Conservation (phyloP, 2,797 vertebrate genomes). For the Malacoctenus gilli region DNA sequence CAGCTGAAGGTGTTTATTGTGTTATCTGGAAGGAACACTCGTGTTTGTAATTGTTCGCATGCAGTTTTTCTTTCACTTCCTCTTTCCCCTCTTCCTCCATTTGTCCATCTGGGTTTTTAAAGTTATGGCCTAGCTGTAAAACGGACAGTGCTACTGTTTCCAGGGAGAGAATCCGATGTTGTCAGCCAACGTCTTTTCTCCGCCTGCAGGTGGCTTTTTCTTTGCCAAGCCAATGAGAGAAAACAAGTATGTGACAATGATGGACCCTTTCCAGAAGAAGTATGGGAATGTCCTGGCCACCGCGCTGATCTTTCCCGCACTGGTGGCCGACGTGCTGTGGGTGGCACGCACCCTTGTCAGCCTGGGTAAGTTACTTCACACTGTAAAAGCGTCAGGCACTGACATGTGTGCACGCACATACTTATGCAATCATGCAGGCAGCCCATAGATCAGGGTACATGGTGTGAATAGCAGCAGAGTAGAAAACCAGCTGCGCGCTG, state of each 20-base stretch:
- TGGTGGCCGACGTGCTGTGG: constrained; percentile 77
- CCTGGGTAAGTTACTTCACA: constrained; percentile 65
- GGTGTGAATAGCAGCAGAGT: constrained; percentile 11
- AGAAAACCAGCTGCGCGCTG: constrained; percentile 14
- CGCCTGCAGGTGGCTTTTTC: constrained; percentile 81
- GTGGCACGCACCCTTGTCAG: constrained; percentile 78
- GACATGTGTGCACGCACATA: constrained; percentile 1
- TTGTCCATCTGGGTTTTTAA: background rate
- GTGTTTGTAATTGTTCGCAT: constrained; percentile 24
- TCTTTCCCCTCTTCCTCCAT: constrained; percentile 17
- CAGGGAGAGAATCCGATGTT: background rate
- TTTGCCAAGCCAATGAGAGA: constrained; percentile 86
- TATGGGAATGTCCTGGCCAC: constrained; percentile 82
- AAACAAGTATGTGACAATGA: constrained; percentile 85
- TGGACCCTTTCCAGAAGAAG: constrained; percentile 85
- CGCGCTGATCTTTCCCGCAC: constrained; percentile 72
- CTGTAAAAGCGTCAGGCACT: constrained; percentile 17
- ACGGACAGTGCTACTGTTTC: background rate
- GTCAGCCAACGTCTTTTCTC: background rate
- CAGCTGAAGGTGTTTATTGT: constrained; percentile 34
- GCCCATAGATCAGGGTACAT: constrained; percentile 1
- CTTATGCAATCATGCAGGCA: constrained; percentile 22
- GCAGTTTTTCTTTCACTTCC: background rate
- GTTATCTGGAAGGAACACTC: constrained; percentile 47
- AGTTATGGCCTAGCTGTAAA: constrained; percentile 2